These are phyloP conservation scores for Parapsyche elsis DNA, from an alignment of 1,140 invertebrate species.

Conservation along the genomic window DNA sequence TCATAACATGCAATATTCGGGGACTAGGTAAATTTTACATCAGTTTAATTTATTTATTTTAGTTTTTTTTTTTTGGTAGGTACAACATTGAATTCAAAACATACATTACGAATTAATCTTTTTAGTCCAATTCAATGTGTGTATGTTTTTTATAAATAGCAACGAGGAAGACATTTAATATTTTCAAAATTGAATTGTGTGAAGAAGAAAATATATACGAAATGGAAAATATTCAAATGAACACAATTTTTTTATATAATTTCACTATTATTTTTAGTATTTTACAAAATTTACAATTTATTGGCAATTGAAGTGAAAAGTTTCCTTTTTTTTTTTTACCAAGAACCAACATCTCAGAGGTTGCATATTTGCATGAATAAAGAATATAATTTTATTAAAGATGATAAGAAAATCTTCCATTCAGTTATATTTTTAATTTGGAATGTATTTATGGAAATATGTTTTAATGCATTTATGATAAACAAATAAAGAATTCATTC, in stretches of 20 bases:
- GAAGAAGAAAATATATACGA: not conserved
- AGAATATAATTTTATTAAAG: not conserved
- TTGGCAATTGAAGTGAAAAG: too few relatives aligned
- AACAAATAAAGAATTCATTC: too few relatives aligned
- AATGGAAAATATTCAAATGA: not conserved
- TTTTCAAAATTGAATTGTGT: too few relatives aligned
- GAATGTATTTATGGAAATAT: constrained; percentile 19
- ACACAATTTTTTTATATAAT: not conserved
- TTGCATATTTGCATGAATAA: not conserved
- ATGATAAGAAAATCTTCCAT: not conserved
- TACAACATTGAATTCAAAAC: constrained; percentile 10
- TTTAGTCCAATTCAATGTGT: too few relatives aligned
- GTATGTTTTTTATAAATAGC: too few relatives aligned
- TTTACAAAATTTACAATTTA: too few relatives aligned
- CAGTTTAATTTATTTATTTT: constrained; percentile 31
- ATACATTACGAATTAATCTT: too few relatives aligned
- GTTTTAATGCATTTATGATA: not conserved
- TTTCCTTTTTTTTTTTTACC: too few relatives aligned
- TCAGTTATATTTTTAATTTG: constrained; percentile 7
- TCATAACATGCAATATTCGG: constrained; percentile 37
- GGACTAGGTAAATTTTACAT: constrained; percentile 49
- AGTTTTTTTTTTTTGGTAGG: constrained; percentile 18
- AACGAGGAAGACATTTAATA: too few relatives aligned
- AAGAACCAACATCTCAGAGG: not conserved
- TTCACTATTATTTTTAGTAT: too few relatives aligned